Evolutionary conservation across 2,113 vertebrate species (phyloP).

Genomic region (Oryzias melastigma): DNA sequence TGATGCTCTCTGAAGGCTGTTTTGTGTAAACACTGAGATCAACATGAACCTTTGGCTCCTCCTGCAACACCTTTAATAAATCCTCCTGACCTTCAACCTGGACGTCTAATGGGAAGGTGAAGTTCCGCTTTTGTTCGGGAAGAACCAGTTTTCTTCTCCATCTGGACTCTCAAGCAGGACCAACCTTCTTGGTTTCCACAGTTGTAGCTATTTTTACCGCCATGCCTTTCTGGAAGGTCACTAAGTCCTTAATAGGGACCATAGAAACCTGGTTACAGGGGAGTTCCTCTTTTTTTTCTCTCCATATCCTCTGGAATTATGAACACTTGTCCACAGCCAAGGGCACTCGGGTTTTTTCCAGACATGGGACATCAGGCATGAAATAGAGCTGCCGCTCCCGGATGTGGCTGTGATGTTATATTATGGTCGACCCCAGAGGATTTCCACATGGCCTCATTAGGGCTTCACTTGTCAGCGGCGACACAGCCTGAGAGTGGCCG

Average conservation of each 20-base stretch:
- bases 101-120: no score
- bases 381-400: constrained; percentile 17
- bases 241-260: constrained; percentile 2
- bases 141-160: background rate
- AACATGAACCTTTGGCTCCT: no score
- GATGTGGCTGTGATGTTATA: constrained; percentile 5
- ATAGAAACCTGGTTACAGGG: constrained; percentile 1
- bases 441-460: constrained; percentile 15
- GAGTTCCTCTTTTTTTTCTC: background rate
- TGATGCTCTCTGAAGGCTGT: no score
- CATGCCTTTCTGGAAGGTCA: constrained; percentile 12
- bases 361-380: constrained; percentile 16
- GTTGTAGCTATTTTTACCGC: constrained; percentile 5
- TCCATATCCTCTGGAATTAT: constrained; percentile 11
- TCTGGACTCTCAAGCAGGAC: background rate
- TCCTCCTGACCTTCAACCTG: no score
- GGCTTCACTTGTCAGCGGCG: background rate
- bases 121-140: background rate
- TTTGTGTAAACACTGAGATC: no score
- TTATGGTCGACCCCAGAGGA: background rate
- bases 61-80: no score
- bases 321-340: constrained; percentile 3
- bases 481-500: background rate
- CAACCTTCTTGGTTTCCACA: background rate
- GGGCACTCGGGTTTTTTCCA: constrained; percentile 9